phyloP scores from a whole-genome alignment of 2,797 vertebrate species.

The Chelonia mydas region DNA sequence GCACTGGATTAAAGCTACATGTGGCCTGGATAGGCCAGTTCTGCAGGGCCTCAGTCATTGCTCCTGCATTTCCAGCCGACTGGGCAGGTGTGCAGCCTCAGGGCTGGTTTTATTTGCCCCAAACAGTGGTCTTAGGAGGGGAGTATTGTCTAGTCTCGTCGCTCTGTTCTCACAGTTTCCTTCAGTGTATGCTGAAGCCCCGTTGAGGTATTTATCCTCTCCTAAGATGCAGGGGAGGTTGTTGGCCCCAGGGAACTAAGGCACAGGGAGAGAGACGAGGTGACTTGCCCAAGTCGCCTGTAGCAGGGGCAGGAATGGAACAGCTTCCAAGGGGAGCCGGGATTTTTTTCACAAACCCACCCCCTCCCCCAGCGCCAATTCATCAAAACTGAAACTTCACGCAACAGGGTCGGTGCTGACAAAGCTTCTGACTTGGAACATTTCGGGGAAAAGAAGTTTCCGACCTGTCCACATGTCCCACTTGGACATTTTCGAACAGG shows the following conservation, averaged over 20 bases:
- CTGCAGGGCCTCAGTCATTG: neutral
- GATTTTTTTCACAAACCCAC: neutral
- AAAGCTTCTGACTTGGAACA: neutral
- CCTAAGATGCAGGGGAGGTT: neutral
- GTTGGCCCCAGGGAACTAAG: neutral
- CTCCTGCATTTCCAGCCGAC: neutral
- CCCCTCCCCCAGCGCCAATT: no score
- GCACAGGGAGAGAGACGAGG: neutral
- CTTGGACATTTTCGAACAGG: neutral
- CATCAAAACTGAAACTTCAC: neutral
- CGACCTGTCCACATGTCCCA: neutral
- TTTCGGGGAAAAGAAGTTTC: neutral
- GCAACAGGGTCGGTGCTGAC: neutral
- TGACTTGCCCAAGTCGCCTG: neutral
- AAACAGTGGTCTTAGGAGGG: neutral
- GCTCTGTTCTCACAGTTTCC: neutral
- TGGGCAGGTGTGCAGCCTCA: neutral
- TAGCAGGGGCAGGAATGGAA: neutral
- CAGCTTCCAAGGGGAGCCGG: neutral
- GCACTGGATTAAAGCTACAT: neutral
- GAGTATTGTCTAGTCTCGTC: neutral
- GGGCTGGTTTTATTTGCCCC: neutral
- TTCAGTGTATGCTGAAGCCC: neutral
- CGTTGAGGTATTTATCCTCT: neutral
- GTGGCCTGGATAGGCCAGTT: neutral